These are phyloP conservation scores for Propithecus perrieri DNA, from an alignment of 2,797 vertebrate species.

Conservation along the genomic window DNA sequence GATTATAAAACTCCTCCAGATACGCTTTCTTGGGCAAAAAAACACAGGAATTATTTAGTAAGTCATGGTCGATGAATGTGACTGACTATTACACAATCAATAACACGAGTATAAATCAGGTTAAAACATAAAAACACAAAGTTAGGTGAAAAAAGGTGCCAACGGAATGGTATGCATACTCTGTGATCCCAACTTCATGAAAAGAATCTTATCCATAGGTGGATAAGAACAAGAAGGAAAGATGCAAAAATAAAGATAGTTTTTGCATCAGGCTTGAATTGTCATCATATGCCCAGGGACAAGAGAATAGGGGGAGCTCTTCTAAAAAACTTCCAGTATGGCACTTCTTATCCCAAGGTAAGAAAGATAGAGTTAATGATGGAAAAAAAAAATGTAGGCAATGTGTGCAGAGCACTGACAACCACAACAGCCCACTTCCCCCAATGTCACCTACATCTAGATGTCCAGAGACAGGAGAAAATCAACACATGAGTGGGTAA, in stretches of 20 bases:
- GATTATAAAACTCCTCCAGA: neutral
- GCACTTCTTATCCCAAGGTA: neutral
- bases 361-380: neutral
- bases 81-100: neutral
- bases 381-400: neutral
- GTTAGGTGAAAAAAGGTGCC: neutral
- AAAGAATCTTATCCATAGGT: neutral
- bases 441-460: neutral
- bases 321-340: neutral
- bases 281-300: neutral
- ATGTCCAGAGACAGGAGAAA: neutral
- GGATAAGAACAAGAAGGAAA: neutral
- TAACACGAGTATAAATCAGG: neutral
- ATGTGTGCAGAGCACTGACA: accelerated
- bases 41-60: neutral
- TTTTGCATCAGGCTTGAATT: neutral
- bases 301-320: neutral
- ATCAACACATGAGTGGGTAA: accelerated
- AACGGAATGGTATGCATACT: neutral
- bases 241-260: neutral
- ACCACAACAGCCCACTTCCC: neutral
- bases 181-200: neutral
- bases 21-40: neutral
- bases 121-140: neutral
- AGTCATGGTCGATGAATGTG: neutral